Evolutionary conservation across 2,113 vertebrate species (phyloP).

Genomic region (Lasiurus borealis): DNA sequence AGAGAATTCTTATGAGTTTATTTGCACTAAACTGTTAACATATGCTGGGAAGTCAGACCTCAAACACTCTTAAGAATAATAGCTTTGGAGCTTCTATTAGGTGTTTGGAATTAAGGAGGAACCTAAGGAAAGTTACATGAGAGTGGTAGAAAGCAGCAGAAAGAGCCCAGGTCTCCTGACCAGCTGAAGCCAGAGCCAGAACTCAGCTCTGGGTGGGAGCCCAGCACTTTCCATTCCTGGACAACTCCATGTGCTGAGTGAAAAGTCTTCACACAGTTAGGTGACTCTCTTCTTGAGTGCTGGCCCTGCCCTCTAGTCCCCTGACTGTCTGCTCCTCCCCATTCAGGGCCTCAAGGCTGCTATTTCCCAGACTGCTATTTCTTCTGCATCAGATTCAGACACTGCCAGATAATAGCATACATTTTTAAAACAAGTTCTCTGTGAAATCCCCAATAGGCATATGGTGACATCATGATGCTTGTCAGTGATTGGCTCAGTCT

Average conservation of each 20-base stretch:
- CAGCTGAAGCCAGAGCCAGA: neutral
- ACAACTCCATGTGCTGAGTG: neutral
- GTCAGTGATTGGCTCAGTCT: neutral
- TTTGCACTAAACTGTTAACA: neutral
- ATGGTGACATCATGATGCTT: neutral
- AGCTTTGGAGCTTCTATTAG: neutral
- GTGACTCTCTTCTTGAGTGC: neutral
- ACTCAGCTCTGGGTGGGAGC: neutral
- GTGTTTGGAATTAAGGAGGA: neutral
- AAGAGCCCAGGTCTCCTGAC: neutral
- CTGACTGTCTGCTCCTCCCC: neutral
- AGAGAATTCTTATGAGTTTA: neutral
- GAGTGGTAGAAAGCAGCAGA: neutral
- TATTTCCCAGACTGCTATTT: neutral
- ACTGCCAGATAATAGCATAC: neutral
- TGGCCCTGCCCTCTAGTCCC: neutral
- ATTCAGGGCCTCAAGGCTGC: neutral
- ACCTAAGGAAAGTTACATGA: neutral
- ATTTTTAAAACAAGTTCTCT: constrained; percentile 2
- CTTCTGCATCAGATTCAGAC: neutral
- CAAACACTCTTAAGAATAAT: too few species aligned
- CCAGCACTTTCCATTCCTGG: neutral
- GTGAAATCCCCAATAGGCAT: neutral
- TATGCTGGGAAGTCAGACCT: neutral
- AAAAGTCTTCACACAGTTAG: neutral